phyloP scores from a whole-genome alignment of 2,113 vertebrate species.

The Rynchops niger region DNA sequence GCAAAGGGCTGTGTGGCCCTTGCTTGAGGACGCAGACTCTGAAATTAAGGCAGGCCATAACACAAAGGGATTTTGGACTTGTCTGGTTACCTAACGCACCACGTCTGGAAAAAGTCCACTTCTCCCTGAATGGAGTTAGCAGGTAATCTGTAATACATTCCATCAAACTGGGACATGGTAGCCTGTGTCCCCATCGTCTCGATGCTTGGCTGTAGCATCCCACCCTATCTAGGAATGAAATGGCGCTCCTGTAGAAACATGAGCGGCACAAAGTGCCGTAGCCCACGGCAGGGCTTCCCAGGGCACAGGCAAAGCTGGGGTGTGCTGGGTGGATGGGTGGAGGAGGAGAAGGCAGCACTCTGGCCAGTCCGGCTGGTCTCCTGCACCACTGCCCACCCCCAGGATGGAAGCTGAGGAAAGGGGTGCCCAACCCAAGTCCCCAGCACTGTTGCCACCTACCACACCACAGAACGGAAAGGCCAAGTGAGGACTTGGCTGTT shows the following conservation, averaged over 20 bases:
- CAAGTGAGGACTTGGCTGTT: neutral
- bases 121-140: neutral
- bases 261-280: fast-evolving
- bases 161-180: no score
- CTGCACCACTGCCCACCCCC: neutral
- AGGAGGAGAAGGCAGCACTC: neutral
- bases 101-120: neutral
- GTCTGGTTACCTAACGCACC: neutral
- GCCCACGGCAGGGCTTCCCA: neutral
- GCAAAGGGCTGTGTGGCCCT: neutral
- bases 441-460: neutral
- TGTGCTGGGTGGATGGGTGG: neutral
- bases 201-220: neutral
- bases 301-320: neutral
- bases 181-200: neutral
- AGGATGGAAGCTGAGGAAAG: neutral
- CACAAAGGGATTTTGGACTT: neutral
- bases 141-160: neutral
- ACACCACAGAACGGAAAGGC: neutral
- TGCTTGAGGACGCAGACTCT: neutral
- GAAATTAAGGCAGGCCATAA: neutral
- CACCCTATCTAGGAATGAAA: neutral
- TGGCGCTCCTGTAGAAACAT: neutral
- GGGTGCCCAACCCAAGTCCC: neutral
- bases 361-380: neutral